Conservation (phyloP, 2,113 vertebrate genomes). For the Petaurus breviceps region DNA sequence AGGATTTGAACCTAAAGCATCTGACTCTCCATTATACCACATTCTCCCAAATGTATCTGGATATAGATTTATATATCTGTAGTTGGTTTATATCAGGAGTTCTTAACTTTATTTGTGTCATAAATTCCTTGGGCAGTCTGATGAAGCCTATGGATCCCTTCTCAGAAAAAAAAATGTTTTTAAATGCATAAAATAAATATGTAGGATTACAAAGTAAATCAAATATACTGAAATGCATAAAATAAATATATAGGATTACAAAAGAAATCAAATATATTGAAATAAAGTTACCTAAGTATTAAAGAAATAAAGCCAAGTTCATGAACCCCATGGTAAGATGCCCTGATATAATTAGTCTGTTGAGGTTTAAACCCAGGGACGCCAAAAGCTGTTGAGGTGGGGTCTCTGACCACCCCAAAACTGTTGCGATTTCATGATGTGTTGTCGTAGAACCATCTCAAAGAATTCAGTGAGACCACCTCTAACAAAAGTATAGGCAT, state of each 20-base stretch:
- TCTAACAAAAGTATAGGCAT: too few species aligned
- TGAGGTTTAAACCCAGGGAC: too few species aligned
- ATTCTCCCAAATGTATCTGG: neutral
- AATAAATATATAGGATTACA: neutral
- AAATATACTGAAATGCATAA: neutral
- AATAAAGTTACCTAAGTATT: neutral
- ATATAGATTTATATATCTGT: neutral
- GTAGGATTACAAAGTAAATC: neutral
- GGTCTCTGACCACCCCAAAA: too few species aligned
- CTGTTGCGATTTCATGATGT: too few species aligned
- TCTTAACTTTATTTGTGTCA: neutral
- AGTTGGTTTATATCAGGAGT: neutral
- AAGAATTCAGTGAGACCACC: too few species aligned
- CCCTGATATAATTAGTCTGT: too few species aligned
- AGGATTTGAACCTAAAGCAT: too few species aligned
- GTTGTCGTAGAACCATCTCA: too few species aligned
- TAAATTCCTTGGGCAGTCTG: neutral
- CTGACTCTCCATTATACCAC: too few species aligned
- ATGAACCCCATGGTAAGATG: too few species aligned
- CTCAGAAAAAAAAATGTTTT: neutral
- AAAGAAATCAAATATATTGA: neutral
- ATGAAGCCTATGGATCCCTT: neutral
- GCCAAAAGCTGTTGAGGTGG: too few species aligned
- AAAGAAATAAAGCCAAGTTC: neutral
- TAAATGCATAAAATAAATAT: neutral